Base-by-base conservation (phyloP, 2,113 vertebrate species). In the Nematolebias whitei region DNA sequence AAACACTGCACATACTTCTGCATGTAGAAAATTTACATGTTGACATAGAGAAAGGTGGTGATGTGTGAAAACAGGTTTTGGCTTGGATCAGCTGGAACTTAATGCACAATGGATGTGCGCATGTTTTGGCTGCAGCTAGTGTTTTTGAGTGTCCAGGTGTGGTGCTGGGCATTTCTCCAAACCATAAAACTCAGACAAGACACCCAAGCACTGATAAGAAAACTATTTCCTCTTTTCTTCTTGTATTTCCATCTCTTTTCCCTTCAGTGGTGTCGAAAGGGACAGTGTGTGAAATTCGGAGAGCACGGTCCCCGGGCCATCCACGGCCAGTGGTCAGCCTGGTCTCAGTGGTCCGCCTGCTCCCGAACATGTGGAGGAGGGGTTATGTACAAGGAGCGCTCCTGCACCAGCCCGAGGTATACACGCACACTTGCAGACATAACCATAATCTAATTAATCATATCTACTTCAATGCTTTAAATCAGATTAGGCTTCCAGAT, bases 261-360 rank as follows among this genome's bases (percentile, higher is more conserved):
- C 59, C 13, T 13, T 32, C 92, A 99, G 98, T 99, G 97, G 98
- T 99, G 98, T 83, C 96, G 96, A 64, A 93, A 94, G 80, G 97
- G 98, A 49, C 95, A 98, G 84, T 99, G 98, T 77, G 95, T 99
- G 2, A 95, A 91, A 56, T 91, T 94, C 0, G 97, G 98, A 23
- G 97, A 99, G 12, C 92, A 95, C 0, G 96, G 97, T 1, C 97
- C 98, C 10, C 92, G 88, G 61, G 91, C 96, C 0, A 47, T 99
- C 35, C 86, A 98, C 0, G 98, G 98, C 26, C 95, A 98, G 59
- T 99, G 98, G 98, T 96, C 98, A 0, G 16, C 88, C 23, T 99
- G 98, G 98, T 93, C 95, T 0, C 87, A 90, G 69, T 99, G 96
- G 98, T 95, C 96, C 0, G 93, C 95, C n/a, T 99, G 98, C 78